Evolutionary conservation across 2,113 vertebrate species (phyloP), one percentile per base, ranked within the genome.

Genomic region (Corythaixoides concolor): DNA sequence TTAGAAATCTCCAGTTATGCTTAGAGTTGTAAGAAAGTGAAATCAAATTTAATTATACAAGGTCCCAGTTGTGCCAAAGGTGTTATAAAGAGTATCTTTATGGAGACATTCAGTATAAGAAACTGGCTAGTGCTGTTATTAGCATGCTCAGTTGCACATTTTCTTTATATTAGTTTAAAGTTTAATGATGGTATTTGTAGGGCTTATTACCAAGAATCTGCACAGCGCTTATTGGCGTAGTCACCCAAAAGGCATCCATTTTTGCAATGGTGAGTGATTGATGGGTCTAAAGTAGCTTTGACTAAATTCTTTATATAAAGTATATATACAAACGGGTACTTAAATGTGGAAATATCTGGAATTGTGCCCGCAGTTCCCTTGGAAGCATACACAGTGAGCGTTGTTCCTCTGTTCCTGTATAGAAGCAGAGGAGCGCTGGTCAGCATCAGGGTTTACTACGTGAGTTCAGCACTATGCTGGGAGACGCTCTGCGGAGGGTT

Each of bases 21-120:
- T 96, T 94, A 58, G 56, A 88, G 62, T 69, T 96, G 90, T 95
- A 94, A 90, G 95, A 83, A 69, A 94, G 91, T 97, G 84, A 97
- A 95, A 95, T 96, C 96, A 91, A 86, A 97, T 96, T 97, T 98
- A 97, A 97, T 97, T 97, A 97, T 95, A 95, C 59, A 92, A 95
- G 92, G 95, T 95, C 95, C 84, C 91, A 68, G 50, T 47, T 80
- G 90, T 87, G 92, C 86, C 86, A 91, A 95, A 94, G 85, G 62
- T 88, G 76, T 41, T 96, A 64, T 92, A 96, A 97, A 90, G 76
- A 97, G 96, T 89, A 75, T 86, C 74, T 80, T 97, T 94, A 94
- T 91, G 92, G 91, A 96, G 77, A 84, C 89, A 33, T 64, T 70
- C 73, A 60, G 56, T 67, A 9, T 70, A 85, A 85, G 85, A 73